Base-by-base conservation (phyloP, 1,140 invertebrate species). In the Euura lappo region DNA sequence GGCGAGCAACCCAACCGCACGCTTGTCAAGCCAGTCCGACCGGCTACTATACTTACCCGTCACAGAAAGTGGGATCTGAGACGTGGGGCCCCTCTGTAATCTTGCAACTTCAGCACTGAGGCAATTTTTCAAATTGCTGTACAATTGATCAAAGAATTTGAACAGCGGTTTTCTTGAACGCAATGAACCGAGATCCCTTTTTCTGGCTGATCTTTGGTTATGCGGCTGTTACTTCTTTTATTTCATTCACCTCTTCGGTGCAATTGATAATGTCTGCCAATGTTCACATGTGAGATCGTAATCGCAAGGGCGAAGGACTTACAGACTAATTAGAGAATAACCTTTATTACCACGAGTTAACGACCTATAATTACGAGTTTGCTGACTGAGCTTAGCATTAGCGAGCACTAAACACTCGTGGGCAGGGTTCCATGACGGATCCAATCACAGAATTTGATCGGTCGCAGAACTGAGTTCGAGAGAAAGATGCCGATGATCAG, bases 11-110 rank as follows among this genome's bases (percentile, higher is more conserved):
- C 42, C 44, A 68, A 68, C 67, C 67, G 67, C 67, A 68, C 67
- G 28, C 28, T 68, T 68, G 44, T 68, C 67, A 60, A 60, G 51
- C 51, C 51, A 60, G 51, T 60, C 51, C 51, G 51, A 60, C 51
- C 51, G 51, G 51, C 51, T 60, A 60, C 51, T 60, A 60, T 5
- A n/a, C 51, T 60, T 60, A 60, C 51, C 8, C 51, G 51, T 60
- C 51, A 60, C 51, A 60, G 51, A 60, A n/a, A 60, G 51, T n/a
- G 51, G 6, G 51, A 60, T 11, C 51, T 5, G 8, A 1, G 51
- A 60, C 51, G 51, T 11, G 3, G 51, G 13, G 8, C 51, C 51
- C 13, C 8, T 51, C 47, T 51, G 47, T 51, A 51, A 60, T 60
- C 51, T 60, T 60, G 6, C 51, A 6, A n/a, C 8, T 28, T 28